These are phyloP conservation scores for Rana temporaria DNA, from an alignment of 2,113 vertebrate genomes.

Conservation along the genomic window DNA sequence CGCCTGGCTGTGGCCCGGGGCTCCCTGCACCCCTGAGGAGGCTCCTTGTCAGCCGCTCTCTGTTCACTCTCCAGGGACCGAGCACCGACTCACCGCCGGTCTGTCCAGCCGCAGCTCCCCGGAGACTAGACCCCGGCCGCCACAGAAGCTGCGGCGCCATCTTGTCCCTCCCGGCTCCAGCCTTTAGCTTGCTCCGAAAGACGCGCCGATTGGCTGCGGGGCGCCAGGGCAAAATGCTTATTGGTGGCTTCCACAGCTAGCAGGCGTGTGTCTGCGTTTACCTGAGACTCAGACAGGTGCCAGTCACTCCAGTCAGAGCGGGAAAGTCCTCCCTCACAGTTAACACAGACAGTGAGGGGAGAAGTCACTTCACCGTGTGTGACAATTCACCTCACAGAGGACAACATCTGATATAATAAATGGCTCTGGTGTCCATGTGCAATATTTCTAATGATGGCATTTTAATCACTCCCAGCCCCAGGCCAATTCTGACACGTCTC, in stretches of 20 bases:
- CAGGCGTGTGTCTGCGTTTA: not conserved
- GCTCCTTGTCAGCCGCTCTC: not conserved
- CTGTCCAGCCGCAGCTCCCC: not conserved
- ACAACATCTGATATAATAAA: no score
- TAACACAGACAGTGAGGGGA: no score
- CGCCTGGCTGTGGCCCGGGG: not conserved
- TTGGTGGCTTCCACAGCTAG: not conserved
- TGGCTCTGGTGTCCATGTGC: no score
- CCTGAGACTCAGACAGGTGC: slow-evolving; percentile 27
- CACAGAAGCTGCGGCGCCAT: slow-evolving; percentile 33
- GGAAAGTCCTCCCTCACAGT: no score
- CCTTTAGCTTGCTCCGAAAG: not conserved
- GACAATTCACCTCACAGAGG: no score
- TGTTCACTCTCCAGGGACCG: not conserved
- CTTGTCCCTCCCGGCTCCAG: not conserved
- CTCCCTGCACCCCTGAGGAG: not conserved
- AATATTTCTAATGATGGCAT: no score
- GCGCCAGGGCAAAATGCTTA: not conserved
- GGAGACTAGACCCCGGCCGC: not conserved
- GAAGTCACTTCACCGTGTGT: no score
- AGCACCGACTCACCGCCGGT: not conserved
- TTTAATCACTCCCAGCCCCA: no score
- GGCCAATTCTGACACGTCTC: no score
- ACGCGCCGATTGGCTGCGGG: slow-evolving; percentile 3
- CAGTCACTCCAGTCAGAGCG: not conserved